phyloP scores from a whole-genome alignment of 2,113 vertebrate genomes.

The Leptocoma aspasia region DNA sequence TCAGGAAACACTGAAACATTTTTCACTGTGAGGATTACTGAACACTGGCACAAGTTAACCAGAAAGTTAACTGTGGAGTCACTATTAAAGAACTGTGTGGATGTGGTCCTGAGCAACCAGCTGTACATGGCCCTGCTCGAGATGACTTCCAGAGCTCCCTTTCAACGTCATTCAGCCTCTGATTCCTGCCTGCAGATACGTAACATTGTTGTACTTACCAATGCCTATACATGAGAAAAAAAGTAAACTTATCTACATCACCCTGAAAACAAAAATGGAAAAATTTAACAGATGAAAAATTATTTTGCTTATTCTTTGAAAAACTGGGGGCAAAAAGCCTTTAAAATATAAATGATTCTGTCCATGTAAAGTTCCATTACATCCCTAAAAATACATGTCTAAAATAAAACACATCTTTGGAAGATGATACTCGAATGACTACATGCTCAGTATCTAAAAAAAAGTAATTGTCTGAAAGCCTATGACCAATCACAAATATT shows the following conservation, averaged over 20 bases:
- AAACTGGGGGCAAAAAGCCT: rapidly evolving
- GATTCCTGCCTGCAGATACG: neutral
- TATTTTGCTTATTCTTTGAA: neutral
- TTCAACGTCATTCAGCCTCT: neutral
- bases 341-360: neutral
- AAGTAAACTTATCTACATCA: neutral
- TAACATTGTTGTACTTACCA: neutral
- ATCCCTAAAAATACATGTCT: neutral
- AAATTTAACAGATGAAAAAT: neutral
- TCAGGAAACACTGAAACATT: neutral
- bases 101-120: neutral
- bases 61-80: neutral
- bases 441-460: neutral
- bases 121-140: neutral
- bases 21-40: neutral
- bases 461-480: neutral
- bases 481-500: neutral
- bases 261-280: neutral
- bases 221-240: neutral
- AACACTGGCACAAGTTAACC: neutral
- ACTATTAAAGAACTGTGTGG: neutral
- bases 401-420: neutral
- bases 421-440: neutral
- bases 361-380: neutral
- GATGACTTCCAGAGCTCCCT: neutral